Conservation (phyloP, 2,113 vertebrate genomes). For the Thinocorus orbignyianus region DNA sequence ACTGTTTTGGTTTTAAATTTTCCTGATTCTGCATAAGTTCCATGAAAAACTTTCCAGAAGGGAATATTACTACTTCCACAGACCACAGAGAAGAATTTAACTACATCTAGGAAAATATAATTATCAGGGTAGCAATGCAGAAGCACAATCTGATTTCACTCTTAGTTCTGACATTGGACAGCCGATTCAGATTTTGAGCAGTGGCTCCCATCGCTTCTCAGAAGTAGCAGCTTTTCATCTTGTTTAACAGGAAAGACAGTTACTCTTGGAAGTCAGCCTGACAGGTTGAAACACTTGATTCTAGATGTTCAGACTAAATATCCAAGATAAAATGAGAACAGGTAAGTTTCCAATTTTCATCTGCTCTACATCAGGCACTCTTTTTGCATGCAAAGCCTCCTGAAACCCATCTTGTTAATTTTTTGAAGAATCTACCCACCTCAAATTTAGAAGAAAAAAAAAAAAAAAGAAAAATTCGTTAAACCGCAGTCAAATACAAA, state of each 20-base stretch:
- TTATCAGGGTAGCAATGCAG: background rate
- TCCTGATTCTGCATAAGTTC: background rate
- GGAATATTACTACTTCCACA: background rate
- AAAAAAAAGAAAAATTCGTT: background rate
- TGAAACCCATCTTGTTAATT: background rate
- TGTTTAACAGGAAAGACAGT: background rate
- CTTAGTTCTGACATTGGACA: background rate
- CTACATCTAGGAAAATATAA: background rate
- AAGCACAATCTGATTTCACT: slow-evolving; percentile 8
- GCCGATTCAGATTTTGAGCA: background rate
- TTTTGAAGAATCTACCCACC: background rate
- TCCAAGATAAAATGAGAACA: background rate
- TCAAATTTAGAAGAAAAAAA: background rate
- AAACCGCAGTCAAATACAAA: background rate
- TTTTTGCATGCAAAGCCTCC: background rate
- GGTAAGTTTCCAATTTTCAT: background rate
- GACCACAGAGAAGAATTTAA: background rate
- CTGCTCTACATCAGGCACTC: background rate
- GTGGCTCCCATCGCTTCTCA: background rate
- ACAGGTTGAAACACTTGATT: background rate
- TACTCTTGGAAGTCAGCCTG: background rate
- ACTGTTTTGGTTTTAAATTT: background rate
- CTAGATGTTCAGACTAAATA: background rate
- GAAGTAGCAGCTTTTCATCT: slow-evolving; percentile 13
- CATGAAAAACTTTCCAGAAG: background rate